Evolutionary conservation across 37 sponge, comb jelly and placozoan species (phyloP).

Genomic region (Halichondria panicea): DNA sequence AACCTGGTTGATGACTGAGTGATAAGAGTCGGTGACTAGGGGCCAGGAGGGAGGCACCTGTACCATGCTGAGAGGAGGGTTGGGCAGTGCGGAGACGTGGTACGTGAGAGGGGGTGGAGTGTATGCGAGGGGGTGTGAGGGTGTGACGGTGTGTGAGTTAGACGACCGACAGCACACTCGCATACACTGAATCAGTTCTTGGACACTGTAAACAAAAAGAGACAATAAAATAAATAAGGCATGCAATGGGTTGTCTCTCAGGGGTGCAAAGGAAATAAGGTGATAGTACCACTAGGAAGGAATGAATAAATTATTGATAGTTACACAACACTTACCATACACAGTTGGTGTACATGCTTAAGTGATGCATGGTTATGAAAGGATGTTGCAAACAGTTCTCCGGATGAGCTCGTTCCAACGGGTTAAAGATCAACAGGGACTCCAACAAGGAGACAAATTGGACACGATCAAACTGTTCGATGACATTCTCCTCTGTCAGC

Average conservation of each 20-base stretch:
- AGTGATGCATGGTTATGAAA: slow-evolving; percentile 89
- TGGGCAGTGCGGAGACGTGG: slow-evolving; percentile 26
- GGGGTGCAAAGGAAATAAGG: too few relatives aligned
- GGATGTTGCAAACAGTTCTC: slow-evolving; percentile 58
- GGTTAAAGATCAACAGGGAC: slow-evolving; percentile 67
- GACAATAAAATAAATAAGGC: too few relatives aligned
- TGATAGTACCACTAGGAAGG: too few relatives aligned
- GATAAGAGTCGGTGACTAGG: too few relatives aligned
- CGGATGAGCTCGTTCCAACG: slow-evolving; percentile 50
- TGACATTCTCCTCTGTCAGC: background rate
- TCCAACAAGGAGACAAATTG: slow-evolving; percentile 76
- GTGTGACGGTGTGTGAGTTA: slow-evolving; percentile 13
- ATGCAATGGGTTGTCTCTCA: too few relatives aligned
- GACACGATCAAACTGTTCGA: slow-evolving; percentile 7
- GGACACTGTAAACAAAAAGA: slow-evolving; percentile 24
- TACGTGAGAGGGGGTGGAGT: background rate
- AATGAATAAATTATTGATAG: background rate
- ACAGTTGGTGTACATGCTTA: slow-evolving; percentile 53
- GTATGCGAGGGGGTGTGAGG: slow-evolving; percentile 19
- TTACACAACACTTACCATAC: slow-evolving; percentile 4
- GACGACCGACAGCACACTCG: slow-evolving; percentile 34
- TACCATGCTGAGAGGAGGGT: slow-evolving; percentile 5
- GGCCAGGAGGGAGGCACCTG: slow-evolving; percentile 4
- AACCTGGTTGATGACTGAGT: too few relatives aligned
- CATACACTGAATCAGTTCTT: slow-evolving; percentile 63